A percentile compares a stretch with the other conserved stretches of the same genome.
phyloP scores from a whole-genome alignment of 2,113 vertebrate species.

The Actinemys pallida region DNA sequence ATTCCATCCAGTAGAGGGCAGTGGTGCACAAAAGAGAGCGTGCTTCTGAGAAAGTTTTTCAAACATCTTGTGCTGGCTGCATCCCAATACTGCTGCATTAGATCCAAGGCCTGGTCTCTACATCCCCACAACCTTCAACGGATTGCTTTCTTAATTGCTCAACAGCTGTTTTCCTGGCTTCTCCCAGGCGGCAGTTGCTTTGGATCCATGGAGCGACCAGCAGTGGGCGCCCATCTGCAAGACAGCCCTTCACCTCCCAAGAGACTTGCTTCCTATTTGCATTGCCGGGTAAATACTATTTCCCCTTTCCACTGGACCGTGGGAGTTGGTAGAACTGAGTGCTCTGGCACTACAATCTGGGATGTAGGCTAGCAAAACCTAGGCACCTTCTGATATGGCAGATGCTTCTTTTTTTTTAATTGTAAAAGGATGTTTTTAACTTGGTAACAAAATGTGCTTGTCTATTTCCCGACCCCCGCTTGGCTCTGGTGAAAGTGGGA shows the following conservation, averaged over 20 bases:
- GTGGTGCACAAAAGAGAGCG: not conserved
- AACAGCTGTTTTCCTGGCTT: not conserved
- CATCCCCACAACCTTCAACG: not conserved
- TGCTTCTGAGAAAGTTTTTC: not conserved
- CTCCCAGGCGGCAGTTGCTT: not conserved
- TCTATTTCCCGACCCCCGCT: not conserved
- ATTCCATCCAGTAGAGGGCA: not conserved
- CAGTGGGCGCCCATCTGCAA: not conserved
- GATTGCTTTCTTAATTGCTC: not conserved
- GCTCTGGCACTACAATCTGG: too few species aligned
- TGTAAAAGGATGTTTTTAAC: not conserved
- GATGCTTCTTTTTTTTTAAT: too few species aligned
- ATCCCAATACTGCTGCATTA: too few species aligned
- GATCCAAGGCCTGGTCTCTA: not conserved
- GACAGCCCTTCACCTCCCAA: not conserved
- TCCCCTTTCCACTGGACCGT: not conserved
- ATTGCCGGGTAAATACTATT: not conserved
- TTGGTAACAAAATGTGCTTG: not conserved
- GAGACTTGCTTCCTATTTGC: not conserved
- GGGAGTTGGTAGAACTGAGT: not conserved
- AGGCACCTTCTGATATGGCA: too few species aligned
- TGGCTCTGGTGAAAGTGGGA: not conserved
- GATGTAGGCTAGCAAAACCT: too few species aligned
- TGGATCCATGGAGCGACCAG: not conserved
- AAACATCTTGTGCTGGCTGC: not conserved